Evolutionary conservation across 2,888 invertebrate species (phyloP).

Genomic region (Drosophila macrospina): DNA sequence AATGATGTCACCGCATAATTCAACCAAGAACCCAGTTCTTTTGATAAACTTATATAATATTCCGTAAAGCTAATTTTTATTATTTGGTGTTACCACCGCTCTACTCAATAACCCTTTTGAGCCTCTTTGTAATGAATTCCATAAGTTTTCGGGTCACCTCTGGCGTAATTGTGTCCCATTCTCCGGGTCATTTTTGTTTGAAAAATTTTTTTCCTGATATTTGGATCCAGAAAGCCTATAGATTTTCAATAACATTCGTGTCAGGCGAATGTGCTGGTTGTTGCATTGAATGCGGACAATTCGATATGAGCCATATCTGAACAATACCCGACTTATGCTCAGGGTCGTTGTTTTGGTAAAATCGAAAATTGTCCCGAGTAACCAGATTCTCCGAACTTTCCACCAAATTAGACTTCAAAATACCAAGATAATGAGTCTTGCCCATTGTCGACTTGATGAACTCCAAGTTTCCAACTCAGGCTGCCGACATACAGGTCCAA

Average conservation of each 20-base stretch:
- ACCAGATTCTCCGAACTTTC: constrained; percentile 13
- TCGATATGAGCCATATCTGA: not conserved
- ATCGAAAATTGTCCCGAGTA: not conserved
- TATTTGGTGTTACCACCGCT: too few species aligned
- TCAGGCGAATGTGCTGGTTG: constrained; percentile 6
- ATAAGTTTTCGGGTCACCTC: too few species aligned
- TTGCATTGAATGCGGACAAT: constrained; percentile 4
- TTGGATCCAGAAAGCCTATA: constrained; percentile 4
- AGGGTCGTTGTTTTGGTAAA: constrained; percentile 11
- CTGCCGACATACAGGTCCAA: constrained; percentile 36
- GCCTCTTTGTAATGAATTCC: too few species aligned
- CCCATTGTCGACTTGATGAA: constrained; percentile 15
- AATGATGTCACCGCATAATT: too few species aligned
- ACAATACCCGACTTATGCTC: too few species aligned
- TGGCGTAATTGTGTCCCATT: too few species aligned
- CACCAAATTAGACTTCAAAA: constrained; percentile 2
- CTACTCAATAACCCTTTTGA: too few species aligned
- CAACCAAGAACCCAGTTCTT: too few species aligned
- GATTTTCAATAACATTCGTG: not conserved
- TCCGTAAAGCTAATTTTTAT: too few species aligned
- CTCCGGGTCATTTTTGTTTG: not conserved
- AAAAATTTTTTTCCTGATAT: not conserved
- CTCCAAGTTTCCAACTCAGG: constrained; percentile 15
- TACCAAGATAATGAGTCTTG: not conserved
- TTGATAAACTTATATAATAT: too few species aligned